Evolutionary conservation across 2,113 vertebrate species (phyloP).

Genomic region (Harpagus bidentatus): DNA sequence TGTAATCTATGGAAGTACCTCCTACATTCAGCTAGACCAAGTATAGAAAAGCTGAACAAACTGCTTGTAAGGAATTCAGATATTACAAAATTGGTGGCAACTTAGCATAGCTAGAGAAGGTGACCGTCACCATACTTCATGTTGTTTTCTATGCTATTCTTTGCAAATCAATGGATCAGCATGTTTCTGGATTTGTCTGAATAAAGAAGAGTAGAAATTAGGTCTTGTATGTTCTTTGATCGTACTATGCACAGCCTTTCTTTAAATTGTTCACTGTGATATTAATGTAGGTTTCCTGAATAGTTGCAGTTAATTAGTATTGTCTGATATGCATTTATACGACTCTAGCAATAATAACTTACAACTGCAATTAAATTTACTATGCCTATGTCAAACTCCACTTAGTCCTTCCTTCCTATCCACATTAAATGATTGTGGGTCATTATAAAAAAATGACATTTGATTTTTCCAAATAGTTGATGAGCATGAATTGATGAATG

Average conservation of each 20-base stretch:
- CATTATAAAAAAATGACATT: background rate
- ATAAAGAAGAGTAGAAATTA: background rate
- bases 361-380: background rate
- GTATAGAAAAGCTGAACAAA: background rate
- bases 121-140: background rate
- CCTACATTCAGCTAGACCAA: background rate
- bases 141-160: background rate
- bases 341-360: background rate
- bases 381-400: background rate
- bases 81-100: background rate
- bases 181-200: background rate
- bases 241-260: background rate
- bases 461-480: background rate
- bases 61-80: background rate
- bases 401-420: background rate
- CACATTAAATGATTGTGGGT: background rate
- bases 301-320: background rate
- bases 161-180: background rate
- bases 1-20: background rate
- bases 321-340: background rate
- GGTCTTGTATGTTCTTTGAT: background rate
- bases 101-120: background rate
- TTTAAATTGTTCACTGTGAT: background rate
- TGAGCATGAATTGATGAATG: background rate
- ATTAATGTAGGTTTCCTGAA: background rate